Conservation (phyloP, 2,888 invertebrate species). For the Hofmannophila pseudospretella region DNA sequence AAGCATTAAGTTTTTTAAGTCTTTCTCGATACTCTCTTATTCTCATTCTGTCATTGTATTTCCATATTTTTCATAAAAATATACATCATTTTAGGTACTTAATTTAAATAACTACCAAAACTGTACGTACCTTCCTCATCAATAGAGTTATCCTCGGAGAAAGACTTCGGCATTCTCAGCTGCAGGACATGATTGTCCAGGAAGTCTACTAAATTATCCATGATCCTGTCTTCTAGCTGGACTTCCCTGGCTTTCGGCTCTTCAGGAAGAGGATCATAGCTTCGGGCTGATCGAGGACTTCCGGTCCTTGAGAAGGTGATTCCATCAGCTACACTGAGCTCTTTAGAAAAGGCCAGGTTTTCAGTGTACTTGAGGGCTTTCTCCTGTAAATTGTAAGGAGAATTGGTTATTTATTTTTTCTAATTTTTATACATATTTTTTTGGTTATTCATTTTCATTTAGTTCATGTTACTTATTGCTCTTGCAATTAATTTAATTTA, state of each 20-base stretch:
- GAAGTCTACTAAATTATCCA: constrained; percentile 68
- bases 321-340: constrained; percentile 56
- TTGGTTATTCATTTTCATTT: neutral
- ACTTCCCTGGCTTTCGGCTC: constrained; percentile 63
- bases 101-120: neutral
- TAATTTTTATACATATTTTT: neutral
- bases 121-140: constrained; percentile 62
- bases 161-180: constrained; percentile 65
- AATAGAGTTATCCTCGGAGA: constrained; percentile 62
- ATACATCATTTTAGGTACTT: no score
- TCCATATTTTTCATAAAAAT: no score
- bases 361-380: constrained; percentile 70
- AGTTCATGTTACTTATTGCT: no score
- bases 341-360: constrained; percentile 63
- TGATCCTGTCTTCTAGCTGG: constrained; percentile 63
- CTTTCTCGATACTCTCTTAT: no score
- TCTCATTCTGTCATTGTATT: no score
- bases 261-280: constrained; percentile 61
- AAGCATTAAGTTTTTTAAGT: no score
- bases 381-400: constrained; percentile 43
- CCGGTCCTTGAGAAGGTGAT: constrained; percentile 61
- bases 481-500: no score
- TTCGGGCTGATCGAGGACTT: constrained; percentile 59
- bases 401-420: neutral
- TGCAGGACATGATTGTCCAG: constrained; percentile 62